Evolutionary conservation across 2,888 invertebrate species (phyloP), one percentile per base, ranked within the genome.

Genomic region (Nomada fabriciana): DNA sequence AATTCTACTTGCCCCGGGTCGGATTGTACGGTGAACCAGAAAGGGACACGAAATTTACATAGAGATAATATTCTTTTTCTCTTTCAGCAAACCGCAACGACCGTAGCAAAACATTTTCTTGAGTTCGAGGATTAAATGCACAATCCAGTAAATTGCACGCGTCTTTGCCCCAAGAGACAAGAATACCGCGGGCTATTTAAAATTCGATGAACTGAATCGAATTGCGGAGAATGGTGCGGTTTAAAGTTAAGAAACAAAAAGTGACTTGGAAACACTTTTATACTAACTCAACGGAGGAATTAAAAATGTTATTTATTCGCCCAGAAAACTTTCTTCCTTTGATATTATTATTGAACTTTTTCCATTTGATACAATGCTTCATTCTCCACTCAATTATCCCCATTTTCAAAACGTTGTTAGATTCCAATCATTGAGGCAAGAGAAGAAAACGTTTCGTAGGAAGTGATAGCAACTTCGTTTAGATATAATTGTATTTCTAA

Each of bases 141-240:
- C 42, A 55, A 50, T 50, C 25, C 25, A 50, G 25, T n/a, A n/a
- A 67, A 53, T 67, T 36, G 55, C 23, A 42, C 20, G 42, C 15
- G 18, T 15, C 15, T 55, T 55, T 67, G 15, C 36, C 18, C 9
- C 18, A 0, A 7, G 36, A 18, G 25, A 61, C 43, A 43, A 11
- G 18, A 2, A 7, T 53, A 23, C 55, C 68, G 42, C 11, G 23
- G 23, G 55, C 42, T 42, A 55, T 55, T 68, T 68, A 23, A 68
- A 68, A 68, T 68, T 55, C 55, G 55, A 55, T 18, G 42, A 42
- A 42, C 15, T 53, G 23, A 55, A 68, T 55, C 18, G 55, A 68
- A 68, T 36, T 68, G 18, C 42, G 67, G 5, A 1, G 15, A 36
- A 15, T 10, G 55, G 5, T 9, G 42, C 15, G 18, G 42, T 10